Evolutionary conservation across 1,140 invertebrate species (phyloP).

Genomic region (Drosophila orena): DNA sequence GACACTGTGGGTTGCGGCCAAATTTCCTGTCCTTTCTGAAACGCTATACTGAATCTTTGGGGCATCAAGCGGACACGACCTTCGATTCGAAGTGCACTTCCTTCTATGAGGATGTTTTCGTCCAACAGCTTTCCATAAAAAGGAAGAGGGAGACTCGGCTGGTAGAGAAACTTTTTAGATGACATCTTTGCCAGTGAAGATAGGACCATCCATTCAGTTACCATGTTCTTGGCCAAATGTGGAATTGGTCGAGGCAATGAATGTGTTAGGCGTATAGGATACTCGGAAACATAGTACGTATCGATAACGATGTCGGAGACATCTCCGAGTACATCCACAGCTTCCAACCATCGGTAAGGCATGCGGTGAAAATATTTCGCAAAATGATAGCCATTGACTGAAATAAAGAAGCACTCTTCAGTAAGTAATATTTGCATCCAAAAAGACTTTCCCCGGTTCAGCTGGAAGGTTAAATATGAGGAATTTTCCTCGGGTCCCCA

Average conservation of each 20-base stretch:
- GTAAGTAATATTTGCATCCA: slow-evolving; percentile 84
- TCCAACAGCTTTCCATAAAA: slow-evolving; percentile 52
- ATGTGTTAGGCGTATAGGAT: slow-evolving; percentile 47
- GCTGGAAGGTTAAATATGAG: slow-evolving; percentile 61
- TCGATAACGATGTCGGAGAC: slow-evolving; percentile 50
- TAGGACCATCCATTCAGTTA: slow-evolving; percentile 18
- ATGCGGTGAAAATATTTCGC: slow-evolving; percentile 88
- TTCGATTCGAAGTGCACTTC: slow-evolving; percentile 86
- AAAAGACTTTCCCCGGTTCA: slow-evolving; percentile 81
- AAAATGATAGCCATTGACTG: slow-evolving; percentile 89
- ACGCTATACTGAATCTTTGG: slow-evolving; percentile 88
- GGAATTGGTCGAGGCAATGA: slow-evolving; percentile 18
- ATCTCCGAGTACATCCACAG: slow-evolving; percentile 55
- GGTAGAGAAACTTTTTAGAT: background rate
- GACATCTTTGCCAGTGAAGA: slow-evolving; percentile 7
- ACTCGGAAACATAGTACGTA: slow-evolving; percentile 51
- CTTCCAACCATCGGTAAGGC: slow-evolving; percentile 86
- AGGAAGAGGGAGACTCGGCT: slow-evolving; percentile 33
- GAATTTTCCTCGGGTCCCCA: slow-evolving; percentile 90
- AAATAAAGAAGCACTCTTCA: slow-evolving; percentile 85
- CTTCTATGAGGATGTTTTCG: slow-evolving; percentile 18
- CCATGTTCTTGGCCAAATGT: background rate
- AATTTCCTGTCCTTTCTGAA: slow-evolving; percentile 87
- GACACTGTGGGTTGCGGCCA: slow-evolving; percentile 87
- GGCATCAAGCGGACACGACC: slow-evolving; percentile 87